Base-by-base conservation (phyloP, 2,888 invertebrate species). In the Drosophila flavopinicola region DNA sequence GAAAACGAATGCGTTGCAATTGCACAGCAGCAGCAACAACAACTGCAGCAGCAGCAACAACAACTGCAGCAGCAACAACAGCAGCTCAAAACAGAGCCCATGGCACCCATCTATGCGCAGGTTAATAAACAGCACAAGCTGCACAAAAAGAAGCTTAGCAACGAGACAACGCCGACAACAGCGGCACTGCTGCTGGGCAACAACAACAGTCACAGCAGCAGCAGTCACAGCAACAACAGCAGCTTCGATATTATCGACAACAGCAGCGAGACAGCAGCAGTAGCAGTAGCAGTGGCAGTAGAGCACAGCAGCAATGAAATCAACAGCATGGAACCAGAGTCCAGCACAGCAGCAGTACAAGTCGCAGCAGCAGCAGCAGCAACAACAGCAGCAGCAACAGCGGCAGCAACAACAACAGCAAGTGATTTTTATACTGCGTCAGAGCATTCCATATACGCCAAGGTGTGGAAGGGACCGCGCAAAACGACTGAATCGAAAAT, bases 381-480 rank as follows among this genome's bases (percentile, higher is more conserved):
- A 42, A 27, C 29, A 25, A 6, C 72, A 48, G 11, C 47, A 29
- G 10, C 56, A 7, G 25, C 45, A 48, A 15, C 52, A 7, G 23
- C 32, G 27, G 24, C 59, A 39, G 29, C 49, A 11, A 6, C 37
- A 20, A 20, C 51, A 35, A 15, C 64, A 30, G 17, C 71, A 35
- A 86, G 86, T 39, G 71, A 71, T 66, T 69, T 45, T 39, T 72
- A 74, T 44, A 88, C 83, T 73, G 88, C 87, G 15, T 71, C 72
- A 17, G 88, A 89, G 60, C 85, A 90, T 64, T 90, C 90, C 51
- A 90, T 91, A 51, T 91, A 91, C 73, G 90, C 91, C 57, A 91
- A 91, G 87, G 91, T 91, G 69, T 91, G 91, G 91, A 91, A 91
- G 75, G 91, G 91, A 68, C 90, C 91, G 9, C 90, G 90, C 61